phyloP scores from a whole-genome alignment of 2,888 invertebrate genomes.

The Cataglyphis livida region DNA sequence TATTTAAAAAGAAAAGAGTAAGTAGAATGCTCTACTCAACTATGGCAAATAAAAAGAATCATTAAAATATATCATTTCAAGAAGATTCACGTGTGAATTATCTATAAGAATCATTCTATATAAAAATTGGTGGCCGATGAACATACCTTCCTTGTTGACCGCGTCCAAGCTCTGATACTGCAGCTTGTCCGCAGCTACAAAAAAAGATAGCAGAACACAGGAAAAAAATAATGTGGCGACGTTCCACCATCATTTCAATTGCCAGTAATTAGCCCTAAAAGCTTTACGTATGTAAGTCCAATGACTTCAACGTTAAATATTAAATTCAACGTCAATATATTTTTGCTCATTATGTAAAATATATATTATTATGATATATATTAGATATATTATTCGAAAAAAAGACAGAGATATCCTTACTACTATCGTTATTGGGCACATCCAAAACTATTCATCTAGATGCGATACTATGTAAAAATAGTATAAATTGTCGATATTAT shows the following conservation, averaged over 20 bases:
- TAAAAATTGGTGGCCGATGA: slow-evolving; percentile 67
- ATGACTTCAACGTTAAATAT: slow-evolving; percentile 30
- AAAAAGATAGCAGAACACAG: slow-evolving; percentile 83
- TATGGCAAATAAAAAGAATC: slow-evolving; percentile 17
- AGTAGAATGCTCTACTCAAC: neutral
- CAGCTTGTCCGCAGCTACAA: slow-evolving; percentile 87
- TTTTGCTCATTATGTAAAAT: neutral
- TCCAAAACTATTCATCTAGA: neutral
- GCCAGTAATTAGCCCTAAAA: slow-evolving; percentile 44
- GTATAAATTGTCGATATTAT: neutral
- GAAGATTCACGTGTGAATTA: slow-evolving; percentile 24
- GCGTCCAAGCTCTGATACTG: slow-evolving; percentile 90
- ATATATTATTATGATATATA: too few relatives aligned
- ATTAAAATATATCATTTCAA: slow-evolving; percentile 13
- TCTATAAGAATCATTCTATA: slow-evolving; percentile 39
- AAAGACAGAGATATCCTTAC: neutral
- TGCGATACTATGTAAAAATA: neutral
- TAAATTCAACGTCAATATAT: slow-evolving; percentile 1
- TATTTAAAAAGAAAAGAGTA: slow-evolving; percentile 17
- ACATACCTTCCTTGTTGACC: slow-evolving; percentile 89
- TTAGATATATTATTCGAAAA: neutral
- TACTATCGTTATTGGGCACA: neutral
- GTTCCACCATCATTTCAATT: slow-evolving; percentile 51
- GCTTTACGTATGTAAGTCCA: slow-evolving; percentile 13
- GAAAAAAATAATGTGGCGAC: slow-evolving; percentile 58